These are phyloP conservation scores for Deroplatys truncata DNA, from an alignment of 2,888 invertebrate genomes.

Conservation along the genomic window DNA sequence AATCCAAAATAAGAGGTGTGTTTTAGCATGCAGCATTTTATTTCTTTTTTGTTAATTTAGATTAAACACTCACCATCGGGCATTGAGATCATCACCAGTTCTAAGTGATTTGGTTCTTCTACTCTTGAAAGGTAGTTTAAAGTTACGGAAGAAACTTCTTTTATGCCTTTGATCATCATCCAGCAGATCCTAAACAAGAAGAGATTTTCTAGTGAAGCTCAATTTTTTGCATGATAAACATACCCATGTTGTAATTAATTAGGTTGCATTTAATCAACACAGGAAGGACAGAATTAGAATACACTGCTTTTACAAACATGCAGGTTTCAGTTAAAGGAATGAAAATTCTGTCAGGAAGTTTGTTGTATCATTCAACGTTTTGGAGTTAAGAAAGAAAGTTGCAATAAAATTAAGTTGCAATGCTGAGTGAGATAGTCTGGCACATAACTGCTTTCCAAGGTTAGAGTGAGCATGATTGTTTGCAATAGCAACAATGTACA, in stretches of 20 bases:
- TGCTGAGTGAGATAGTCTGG: too few species aligned
- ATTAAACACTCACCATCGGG: conserved; percentile 18
- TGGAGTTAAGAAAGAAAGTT: too few species aligned
- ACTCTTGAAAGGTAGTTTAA: conserved; percentile 65
- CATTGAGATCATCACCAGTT: conserved; percentile 41
- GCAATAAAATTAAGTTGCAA: too few species aligned
- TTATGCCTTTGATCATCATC: conserved; percentile 56
- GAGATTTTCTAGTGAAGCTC: not conserved
- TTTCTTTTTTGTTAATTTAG: not conserved
- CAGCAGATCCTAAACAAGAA: conserved; percentile 41
- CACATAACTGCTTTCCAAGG: too few species aligned
- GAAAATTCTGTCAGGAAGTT: too few species aligned
- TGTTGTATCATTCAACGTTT: too few species aligned
- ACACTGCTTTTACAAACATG: too few species aligned
- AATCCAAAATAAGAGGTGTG: too few species aligned
- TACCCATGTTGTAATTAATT: not conserved
- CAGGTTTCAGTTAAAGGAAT: too few species aligned
- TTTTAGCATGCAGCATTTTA: too few species aligned
- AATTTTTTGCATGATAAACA: not conserved
- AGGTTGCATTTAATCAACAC: not conserved
- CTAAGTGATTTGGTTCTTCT: conserved; percentile 54
- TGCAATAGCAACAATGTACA: too few species aligned
- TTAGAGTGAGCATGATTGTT: too few species aligned
- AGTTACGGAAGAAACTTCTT: conserved; percentile 67
- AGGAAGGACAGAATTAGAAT: not conserved